A percentile compares a stretch with the other conserved stretches of the same genome.
Conservation (phyloP, 2,888 invertebrate species). For the Melinopterus prodromus region DNA sequence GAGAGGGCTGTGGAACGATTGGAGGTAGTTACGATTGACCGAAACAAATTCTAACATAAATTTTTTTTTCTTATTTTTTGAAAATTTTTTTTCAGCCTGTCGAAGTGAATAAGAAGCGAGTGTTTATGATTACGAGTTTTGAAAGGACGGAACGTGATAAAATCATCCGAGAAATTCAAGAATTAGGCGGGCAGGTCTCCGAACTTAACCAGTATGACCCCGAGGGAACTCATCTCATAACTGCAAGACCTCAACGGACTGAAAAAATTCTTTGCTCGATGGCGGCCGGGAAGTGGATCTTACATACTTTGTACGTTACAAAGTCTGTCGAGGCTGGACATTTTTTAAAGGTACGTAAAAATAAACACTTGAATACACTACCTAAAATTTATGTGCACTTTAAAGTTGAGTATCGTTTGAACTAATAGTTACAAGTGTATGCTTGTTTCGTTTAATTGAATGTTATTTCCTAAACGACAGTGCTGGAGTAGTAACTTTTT, state of each 20-base stretch:
- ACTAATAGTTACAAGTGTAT: too few relatives aligned
- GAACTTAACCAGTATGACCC: conserved; percentile 67
- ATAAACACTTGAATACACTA: background rate
- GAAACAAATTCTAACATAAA: too few relatives aligned
- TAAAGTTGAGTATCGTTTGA: background rate
- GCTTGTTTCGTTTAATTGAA: too few relatives aligned
- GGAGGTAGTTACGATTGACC: conserved; percentile 5
- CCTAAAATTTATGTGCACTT: background rate
- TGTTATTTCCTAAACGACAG: too few relatives aligned
- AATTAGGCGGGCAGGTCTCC: conserved; percentile 70
- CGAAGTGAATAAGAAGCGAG: conserved; percentile 5
- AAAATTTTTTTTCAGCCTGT: conserved; percentile 11
- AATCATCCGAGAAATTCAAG: conserved; percentile 48
- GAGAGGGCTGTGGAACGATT: background rate
- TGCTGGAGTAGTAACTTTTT: too few relatives aligned
- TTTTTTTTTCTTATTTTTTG: background rate
- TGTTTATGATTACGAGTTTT: conserved; percentile 56
- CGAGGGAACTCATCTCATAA: conserved; percentile 78
- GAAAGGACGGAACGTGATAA: conserved; percentile 44
- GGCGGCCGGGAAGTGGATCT: conserved; percentile 89
- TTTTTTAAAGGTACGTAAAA: conserved; percentile 70
- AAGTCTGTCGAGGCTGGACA: conserved; percentile 68
- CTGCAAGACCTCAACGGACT: conserved; percentile 77
- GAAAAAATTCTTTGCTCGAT: conserved; percentile 89
- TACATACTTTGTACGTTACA: conserved; percentile 81